Base-by-base conservation (phyloP, 2,113 vertebrate species). In the Misgurnus mizolepis region DNA sequence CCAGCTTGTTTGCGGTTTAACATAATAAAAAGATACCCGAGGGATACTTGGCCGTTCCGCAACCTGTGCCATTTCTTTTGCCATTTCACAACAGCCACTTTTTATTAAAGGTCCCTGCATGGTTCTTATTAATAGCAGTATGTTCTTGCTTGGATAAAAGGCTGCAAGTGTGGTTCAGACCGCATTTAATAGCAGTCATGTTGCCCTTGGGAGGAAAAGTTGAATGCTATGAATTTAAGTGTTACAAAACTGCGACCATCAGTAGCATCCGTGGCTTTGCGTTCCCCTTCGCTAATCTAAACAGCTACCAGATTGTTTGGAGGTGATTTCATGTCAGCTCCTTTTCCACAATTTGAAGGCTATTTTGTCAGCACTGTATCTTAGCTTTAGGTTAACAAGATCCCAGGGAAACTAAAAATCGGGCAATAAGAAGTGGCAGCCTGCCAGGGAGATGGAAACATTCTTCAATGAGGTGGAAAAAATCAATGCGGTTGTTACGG, bases 241-340 rank as follows among this genome's bases (percentile, higher is more conserved):
- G 79, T 84, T 78, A 74, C 79, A 60, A 84, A 87, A 84, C 27
- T 39, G 7, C 15, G 83, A 61, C 53, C 79, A 39, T 22, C 78
- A 58, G 83, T 82, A 83, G 79, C 39, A 0, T 71, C 68, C 84
- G 72, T 66, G 47, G 49, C 58, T 61, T 56, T 22, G 53, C 41
- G 65, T 68, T 45, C 84, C 83, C 68, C 69, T 84, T 74, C 70
- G 11, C 5, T 62, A 76, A 88, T 56, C 66, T 53, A 79, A 87
- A 86, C 81, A 85, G 39, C 56, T 41, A 53, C n/a, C 65, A 87
- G 85, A 86, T 78, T 84, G 70, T 86, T 87, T 77, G 73, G 72
- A 58, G 80, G 73, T 53, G 76, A 50, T 81, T 75, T 64, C n/a
- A 66, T 65, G 60, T 47, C 14, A 7, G 5, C 22, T 76, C 53